These are phyloP conservation scores for Caenorhabditis brenneri DNA, from an alignment of 1,140 invertebrate species.

Conservation along the genomic window DNA sequence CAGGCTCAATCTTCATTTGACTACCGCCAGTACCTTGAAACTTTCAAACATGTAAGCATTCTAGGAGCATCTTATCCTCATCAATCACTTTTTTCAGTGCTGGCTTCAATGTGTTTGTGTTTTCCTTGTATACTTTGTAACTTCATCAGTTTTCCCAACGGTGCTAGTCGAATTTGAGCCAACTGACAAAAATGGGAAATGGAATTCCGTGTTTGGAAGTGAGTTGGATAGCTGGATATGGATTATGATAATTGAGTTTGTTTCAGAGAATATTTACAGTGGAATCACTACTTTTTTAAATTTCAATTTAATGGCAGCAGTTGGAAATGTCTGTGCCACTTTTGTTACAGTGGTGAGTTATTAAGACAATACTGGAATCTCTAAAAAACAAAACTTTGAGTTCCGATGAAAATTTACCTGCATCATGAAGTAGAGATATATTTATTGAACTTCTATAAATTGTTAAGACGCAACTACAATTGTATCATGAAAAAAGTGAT, in stretches of 20 bases:
- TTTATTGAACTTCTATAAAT: too few relatives aligned
- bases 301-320: slow-evolving; percentile 45
- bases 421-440: too few relatives aligned
- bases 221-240: not conserved
- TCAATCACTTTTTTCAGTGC: slow-evolving; percentile 22
- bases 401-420: too few relatives aligned
- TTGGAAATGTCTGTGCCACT: slow-evolving; percentile 38
- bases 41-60: slow-evolving; percentile 27
- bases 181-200: not conserved
- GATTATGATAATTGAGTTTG: not conserved
- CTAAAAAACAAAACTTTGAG: too few relatives aligned
- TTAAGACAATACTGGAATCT: too few relatives aligned
- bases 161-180: slow-evolving; percentile 43
- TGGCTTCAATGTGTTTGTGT: slow-evolving; percentile 46
- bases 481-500: too few relatives aligned
- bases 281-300: slow-evolving; percentile 38
- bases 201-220: slow-evolving; percentile 21
- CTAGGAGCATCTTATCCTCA: not conserved
- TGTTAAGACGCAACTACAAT: too few relatives aligned
- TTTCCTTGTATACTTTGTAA: slow-evolving; percentile 47
- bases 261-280: slow-evolving; percentile 41
- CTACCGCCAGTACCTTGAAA: slow-evolving; percentile 4
- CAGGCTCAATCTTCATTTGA: not conserved
- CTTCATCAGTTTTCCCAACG: slow-evolving; percentile 38
- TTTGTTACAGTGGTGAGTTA: slow-evolving; percentile 28